Evolutionary conservation across 1,140 invertebrate genomes (phyloP).

Genomic region (Drepana arcuata): DNA sequence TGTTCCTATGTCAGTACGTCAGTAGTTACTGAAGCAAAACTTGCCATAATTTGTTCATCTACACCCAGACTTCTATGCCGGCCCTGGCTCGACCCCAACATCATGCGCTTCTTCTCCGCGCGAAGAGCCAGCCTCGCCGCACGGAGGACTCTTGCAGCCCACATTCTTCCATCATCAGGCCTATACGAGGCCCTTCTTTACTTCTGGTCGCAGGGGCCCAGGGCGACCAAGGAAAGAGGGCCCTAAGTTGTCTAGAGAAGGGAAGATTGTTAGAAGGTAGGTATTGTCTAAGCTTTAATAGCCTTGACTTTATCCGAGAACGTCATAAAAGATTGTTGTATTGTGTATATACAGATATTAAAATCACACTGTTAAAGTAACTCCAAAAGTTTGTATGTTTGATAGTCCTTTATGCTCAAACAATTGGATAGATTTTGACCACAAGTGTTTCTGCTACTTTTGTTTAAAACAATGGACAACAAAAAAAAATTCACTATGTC

Average conservation of each 20-base stretch:
- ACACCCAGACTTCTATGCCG: constrained; percentile 52
- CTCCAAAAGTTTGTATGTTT: too few relatives aligned
- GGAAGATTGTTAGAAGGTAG: constrained; percentile 61
- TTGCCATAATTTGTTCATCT: neutral
- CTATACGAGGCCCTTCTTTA: constrained; percentile 53
- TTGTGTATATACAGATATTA: too few relatives aligned
- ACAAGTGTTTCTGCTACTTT: too few relatives aligned
- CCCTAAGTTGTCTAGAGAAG: constrained; percentile 59
- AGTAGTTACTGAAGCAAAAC: neutral
- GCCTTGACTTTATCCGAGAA: too few relatives aligned
- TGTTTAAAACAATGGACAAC: too few relatives aligned
- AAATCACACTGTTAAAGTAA: too few relatives aligned
- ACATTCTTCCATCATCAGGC: constrained; percentile 53
- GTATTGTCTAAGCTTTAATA: neutral
- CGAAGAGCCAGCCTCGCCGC: constrained; percentile 68
- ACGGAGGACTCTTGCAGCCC: constrained; percentile 37
- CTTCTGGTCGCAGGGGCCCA: constrained; percentile 78
- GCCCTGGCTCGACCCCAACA: constrained; percentile 72
- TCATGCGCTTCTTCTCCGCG: constrained; percentile 72
- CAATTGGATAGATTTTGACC: too few relatives aligned
- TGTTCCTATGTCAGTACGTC: too few relatives aligned
- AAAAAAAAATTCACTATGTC: too few relatives aligned
- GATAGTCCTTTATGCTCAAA: too few relatives aligned
- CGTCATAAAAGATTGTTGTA: too few relatives aligned
- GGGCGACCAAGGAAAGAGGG: constrained; percentile 81